Conservation (phyloP, 2,888 invertebrate species). For the Diadegma fenestrale region DNA sequence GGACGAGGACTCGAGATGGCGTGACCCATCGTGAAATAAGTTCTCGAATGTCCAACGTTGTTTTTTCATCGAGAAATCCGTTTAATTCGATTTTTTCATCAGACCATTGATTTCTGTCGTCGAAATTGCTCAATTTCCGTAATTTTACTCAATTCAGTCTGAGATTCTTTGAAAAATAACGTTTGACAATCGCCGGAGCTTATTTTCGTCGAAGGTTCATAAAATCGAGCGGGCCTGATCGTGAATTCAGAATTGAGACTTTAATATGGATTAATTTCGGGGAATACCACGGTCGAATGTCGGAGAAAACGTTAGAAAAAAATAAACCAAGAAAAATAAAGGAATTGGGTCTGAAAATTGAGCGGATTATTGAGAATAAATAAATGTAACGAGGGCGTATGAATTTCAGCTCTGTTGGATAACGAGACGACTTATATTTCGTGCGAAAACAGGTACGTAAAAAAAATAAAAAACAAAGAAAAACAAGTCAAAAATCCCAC, state of each 20-base stretch:
- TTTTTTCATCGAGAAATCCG: neutral
- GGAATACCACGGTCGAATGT: constrained; percentile 55
- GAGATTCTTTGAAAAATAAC: neutral
- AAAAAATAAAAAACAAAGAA: constrained; percentile 34
- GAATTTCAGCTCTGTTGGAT: constrained; percentile 83
- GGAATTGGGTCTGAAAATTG: constrained; percentile 35
- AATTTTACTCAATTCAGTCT: neutral
- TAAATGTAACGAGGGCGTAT: constrained; percentile 70
- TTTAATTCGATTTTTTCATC: neutral
- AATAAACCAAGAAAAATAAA: neutral
- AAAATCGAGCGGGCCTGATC: neutral
- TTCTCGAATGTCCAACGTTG: neutral
- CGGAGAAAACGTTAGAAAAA: constrained; percentile 30
- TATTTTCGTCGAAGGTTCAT: neutral
- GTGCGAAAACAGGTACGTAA: constrained; percentile 81
- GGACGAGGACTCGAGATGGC: neutral
- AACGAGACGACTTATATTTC: constrained; percentile 81
- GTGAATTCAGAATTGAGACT: constrained; percentile 30
- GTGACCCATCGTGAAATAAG: neutral
- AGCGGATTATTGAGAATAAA: constrained; percentile 43
- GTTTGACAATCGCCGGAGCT: neutral
- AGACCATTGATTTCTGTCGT: neutral
- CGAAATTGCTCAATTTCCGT: neutral
- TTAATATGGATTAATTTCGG: constrained; percentile 48
- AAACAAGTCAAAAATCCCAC: constrained; percentile 22